These are phyloP conservation scores for Centruroides vittatus DNA, from an alignment of 1,140 invertebrate genomes.

Conservation along the genomic window DNA sequence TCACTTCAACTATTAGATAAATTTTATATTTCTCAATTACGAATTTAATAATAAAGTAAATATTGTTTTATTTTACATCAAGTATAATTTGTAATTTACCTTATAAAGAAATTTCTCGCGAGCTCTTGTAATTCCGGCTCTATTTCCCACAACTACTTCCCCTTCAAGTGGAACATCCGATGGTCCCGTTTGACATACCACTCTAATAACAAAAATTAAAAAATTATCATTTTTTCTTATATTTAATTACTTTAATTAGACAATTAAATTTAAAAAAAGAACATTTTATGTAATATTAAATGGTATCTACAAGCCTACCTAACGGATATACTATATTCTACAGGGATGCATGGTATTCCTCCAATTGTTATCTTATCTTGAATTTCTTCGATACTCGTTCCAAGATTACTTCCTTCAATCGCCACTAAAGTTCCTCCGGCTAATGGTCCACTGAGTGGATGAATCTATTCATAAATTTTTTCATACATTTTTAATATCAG, in stretches of 20 bases:
- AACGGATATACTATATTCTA: conserved; percentile 81
- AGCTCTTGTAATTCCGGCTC: conserved; percentile 73
- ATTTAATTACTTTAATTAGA: neutral
- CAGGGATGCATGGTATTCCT: conserved; percentile 68
- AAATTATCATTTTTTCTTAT: neutral
- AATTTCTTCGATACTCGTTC: conserved; percentile 77
- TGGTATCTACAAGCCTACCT: conserved; percentile 23
- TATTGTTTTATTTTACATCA: neutral
- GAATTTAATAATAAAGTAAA: no score
- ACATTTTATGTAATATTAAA: neutral
- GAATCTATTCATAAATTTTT: conserved; percentile 45
- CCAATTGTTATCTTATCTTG: conserved; percentile 84
- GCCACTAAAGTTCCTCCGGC: conserved; percentile 92
- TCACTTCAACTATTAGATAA: no score
- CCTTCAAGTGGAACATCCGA: conserved; percentile 55
- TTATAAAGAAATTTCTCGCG: conserved; percentile 79
- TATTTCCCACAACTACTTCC: conserved; percentile 76
- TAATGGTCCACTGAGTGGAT: conserved; percentile 81
- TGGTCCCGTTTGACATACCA: conserved; percentile 69
- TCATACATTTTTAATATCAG: no score
- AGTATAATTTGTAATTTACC: conserved; percentile 22
- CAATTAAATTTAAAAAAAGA: neutral
- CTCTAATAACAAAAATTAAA: conserved; percentile 30
- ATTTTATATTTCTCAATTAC: no score
- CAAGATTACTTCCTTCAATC: conserved; percentile 91